Base-by-base conservation (phyloP, 2,797 vertebrate genomes). In the Coregonus suidteri region DNA sequence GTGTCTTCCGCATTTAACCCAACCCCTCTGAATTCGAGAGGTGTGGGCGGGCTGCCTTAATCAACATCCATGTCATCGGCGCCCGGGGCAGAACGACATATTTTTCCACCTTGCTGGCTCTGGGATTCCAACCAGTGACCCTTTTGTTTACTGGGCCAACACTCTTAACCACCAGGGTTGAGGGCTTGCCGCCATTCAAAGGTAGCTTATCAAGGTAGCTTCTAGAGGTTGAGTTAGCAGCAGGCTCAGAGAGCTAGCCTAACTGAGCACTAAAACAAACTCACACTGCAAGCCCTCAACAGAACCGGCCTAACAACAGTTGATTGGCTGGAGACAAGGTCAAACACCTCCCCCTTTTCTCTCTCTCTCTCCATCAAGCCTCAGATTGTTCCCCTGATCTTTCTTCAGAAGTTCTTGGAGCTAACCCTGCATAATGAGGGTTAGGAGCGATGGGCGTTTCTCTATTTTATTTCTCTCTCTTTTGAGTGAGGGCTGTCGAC, bases 401-500 rank as follows among this genome's bases (percentile, higher is more conserved):
- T 74, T 64, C 80, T 84, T 75, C 77, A 77, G 83, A 84, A 79
- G 81, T 86, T 90, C 85, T 90, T 73, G 71, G 18, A 72, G 78
- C 68, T 86, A 85, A 89, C 80, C 75, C 75, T 71, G 79, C 79
- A 85, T 73, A 82, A 91, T 86, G 80, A 88, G 77, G 79, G 77
- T 83, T 41, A 41, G 71, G 59, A 68, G 70, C 41, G 4, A 70
- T 71, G 73, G 59, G 62, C 47, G 34, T 70, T 71, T 78, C 82
- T 85, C 83, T 83, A 76, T 65, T 84, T 88, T 75, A 80, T 81
- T 81, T 75, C 78, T 84, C 88, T 90, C 85, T 85, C 78, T 79
- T 77, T 64, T 80, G 81, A 77, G 52, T 34, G 41, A 59, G 67
- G 51, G 53, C 79, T 79, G 79, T 71, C 66, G 74, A 76, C 78